These are phyloP conservation scores for Bambusicola thoracicus DNA, from an alignment of 2,113 vertebrate genomes.

Conservation along the genomic window DNA sequence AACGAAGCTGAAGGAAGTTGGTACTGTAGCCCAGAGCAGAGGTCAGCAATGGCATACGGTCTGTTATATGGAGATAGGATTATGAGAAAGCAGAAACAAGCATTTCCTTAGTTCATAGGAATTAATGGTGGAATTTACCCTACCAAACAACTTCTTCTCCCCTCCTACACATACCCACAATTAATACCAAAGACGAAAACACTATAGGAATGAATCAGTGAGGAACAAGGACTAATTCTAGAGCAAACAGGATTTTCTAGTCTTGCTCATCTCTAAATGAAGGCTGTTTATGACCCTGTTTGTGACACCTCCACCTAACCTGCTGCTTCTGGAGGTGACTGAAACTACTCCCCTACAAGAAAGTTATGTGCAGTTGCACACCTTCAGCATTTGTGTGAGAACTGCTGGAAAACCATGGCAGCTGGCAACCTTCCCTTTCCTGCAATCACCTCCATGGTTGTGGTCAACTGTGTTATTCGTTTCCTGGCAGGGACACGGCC, in stretches of 20 bases:
- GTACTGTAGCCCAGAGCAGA: not conserved
- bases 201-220: not conserved
- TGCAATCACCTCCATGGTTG: not conserved
- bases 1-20: not conserved
- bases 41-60: not conserved
- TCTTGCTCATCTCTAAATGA: not conserved
- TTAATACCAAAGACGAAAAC: not conserved
- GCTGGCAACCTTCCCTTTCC: not conserved
- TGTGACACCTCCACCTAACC: not conserved
- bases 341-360: not conserved
- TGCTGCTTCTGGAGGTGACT: not conserved
- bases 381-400: not conserved
- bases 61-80: not conserved
- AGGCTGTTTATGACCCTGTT: not conserved
- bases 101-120: not conserved
- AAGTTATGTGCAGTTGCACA: not conserved
- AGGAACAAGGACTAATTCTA: not conserved
- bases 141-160: not conserved
- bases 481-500: not conserved
- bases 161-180: not conserved
- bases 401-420: not conserved
- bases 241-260: not conserved
- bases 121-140: not conserved
- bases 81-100: not conserved
- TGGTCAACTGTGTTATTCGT: not conserved